Evolutionary conservation across 2,113 vertebrate species (phyloP), one percentile per base, ranked within the genome.

Genomic region (Syrrhaptes paradoxus): DNA sequence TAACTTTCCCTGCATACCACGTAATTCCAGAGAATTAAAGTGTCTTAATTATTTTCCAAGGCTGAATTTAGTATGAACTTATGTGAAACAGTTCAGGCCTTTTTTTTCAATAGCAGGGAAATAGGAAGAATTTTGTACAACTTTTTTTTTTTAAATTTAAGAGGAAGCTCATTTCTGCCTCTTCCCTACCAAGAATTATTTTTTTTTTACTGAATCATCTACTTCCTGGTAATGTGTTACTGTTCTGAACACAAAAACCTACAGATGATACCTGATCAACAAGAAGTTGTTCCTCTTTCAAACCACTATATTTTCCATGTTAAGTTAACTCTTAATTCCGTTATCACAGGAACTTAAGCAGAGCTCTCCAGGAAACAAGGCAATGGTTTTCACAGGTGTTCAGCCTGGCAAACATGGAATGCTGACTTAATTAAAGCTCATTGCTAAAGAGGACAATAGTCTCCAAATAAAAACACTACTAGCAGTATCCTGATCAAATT

Each of bases 211-310:
- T 90, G 71, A 97, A 92, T 95, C 75, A 93, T 67, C 87, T 85
- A 28, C 89, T 97, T 97, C 96, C 96, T 92, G 87, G 74, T 83
- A 89, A 95, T 4, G 1, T 36, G 48, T 43, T 74, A 34, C 82
- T 55, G 48, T 31, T 79, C 89, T 17, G 19, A 89, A 85, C 59
- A 79, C 29, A 92, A n/a, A 88, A 92, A 86, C 68, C 57, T 89
- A 90, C 91, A 75, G 63, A 81, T 5, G 61, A 92, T 31, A 94
- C 70, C 92, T 92, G 83, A 95, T 57, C 79, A 87, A 89, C 70
- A 93, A 75, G 36, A 81, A 97, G 87, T 83, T 89, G 92, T 97
- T 97, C 96, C 96, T 97, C 85, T 96, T 97, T 96, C 73, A 92
- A 94, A 90, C 54, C 77, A 65, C 8, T 85, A 21, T 29, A 92